Evolutionary conservation across 2,888 invertebrate genomes (phyloP), one percentile per base, ranked within the genome.

Genomic region (Drosophila rellima): DNA sequence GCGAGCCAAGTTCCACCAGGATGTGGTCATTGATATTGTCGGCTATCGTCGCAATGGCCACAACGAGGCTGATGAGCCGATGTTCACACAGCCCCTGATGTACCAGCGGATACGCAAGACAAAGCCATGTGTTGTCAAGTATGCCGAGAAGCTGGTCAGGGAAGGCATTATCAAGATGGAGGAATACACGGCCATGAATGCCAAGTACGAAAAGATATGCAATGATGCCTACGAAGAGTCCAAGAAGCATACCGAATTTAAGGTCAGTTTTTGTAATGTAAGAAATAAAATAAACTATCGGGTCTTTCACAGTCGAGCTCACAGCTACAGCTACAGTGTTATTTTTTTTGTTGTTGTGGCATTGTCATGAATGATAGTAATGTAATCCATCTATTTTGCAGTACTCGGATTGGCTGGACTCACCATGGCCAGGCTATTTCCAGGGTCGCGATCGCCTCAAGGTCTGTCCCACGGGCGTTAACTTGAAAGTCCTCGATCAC

Each of bases 1-100:
- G 95, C 94, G 98, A 74, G 94, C 95, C 70, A 94, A 93, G 55
- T 98, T 96, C 93, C 95, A 96, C 91, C 97, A 96, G 90, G 97
- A 97, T 92, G 95, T 96, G 50, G 95, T 97, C n/a, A 93, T 97
- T 70, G 97, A 97, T 92, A 93, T 97, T 76, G 96, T 96, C 62
- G 94, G 95, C 87, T 96, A 97, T 91, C 96, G 97, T 60, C 96
- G 97, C 83, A 95, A 95, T 90, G 98, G 98, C 0, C 98, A 98
- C 93, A 98, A 97, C 91, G 98, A 98, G 93, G 95, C 96, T 90
- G 98, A 98, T 92, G 97, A 98, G 92, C 98, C 98, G 0, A 97
- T 96, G 96, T 96, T 97, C 92, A 98, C 98, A 8, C 98, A 98
- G 91, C 98, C 98, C 0, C 94, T 97, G 64, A 98, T 98, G 97